A percentile compares a stretch with the other conserved stretches of the same genome.
Conservation (phyloP, 2,888 invertebrate genomes). For the Polyommatus iphigenia region DNA sequence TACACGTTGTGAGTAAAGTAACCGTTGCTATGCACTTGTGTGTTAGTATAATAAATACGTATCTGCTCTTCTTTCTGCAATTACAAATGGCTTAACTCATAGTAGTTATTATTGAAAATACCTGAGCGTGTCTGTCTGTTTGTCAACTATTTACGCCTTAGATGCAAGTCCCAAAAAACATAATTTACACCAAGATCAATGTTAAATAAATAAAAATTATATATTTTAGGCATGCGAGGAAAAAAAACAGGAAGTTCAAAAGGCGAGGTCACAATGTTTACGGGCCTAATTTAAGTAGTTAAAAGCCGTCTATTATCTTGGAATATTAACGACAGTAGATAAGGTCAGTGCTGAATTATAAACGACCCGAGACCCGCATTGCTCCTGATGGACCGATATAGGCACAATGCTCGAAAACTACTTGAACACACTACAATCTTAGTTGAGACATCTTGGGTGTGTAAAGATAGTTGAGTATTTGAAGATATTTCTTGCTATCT, state of each 20-base stretch:
- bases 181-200: too few species aligned
- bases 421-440: neutral
- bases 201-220: neutral
- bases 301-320: constrained; percentile 13
- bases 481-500: too few species aligned
- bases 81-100: too few species aligned
- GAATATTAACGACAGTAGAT: constrained; percentile 27
- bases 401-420: neutral
- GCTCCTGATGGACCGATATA: constrained; percentile 9
- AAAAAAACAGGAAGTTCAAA: neutral
- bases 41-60: too few species aligned
- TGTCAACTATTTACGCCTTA: too few species aligned
- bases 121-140: too few species aligned
- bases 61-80: too few species aligned
- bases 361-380: constrained; percentile 7
- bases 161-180: too few species aligned
- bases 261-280: neutral
- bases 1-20: neutral
- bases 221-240: neutral
- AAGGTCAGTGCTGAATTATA: constrained; percentile 24
- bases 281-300: constrained; percentile 12
- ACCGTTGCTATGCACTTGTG: too few species aligned
- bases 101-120: too few species aligned
- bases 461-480: too few species aligned
- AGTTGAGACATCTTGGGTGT: too few species aligned